Percentiles rank a stretch among this genome's conserved stretches.
Conservation (phyloP, 1,140 invertebrate genomes). For the Pogonomyrmex barbatus region DNA sequence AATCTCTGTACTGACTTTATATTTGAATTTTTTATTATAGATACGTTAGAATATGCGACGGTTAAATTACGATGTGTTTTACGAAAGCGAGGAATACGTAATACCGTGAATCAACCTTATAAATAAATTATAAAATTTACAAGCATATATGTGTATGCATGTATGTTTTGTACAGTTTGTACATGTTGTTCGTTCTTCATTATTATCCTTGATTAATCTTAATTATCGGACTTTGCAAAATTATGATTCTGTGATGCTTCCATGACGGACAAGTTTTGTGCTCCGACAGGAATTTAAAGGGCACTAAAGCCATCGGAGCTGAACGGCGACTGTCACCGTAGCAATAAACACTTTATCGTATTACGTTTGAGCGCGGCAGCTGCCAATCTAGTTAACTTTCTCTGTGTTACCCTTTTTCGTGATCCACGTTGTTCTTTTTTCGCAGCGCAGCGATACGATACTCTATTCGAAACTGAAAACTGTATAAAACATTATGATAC, state of each 20-base stretch:
- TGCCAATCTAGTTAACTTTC: slow-evolving; percentile 56
- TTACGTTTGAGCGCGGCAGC: slow-evolving; percentile 55
- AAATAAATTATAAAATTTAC: slow-evolving; percentile 14
- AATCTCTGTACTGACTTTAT: neutral
- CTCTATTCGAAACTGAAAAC: neutral
- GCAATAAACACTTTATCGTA: slow-evolving; percentile 54
- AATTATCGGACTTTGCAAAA: slow-evolving; percentile 14
- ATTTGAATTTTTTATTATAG: slow-evolving; percentile 11
- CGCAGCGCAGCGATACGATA: neutral
- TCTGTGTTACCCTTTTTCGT: slow-evolving; percentile 20
- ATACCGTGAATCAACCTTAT: neutral
- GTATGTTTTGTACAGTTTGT: neutral
- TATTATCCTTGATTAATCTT: slow-evolving; percentile 30
- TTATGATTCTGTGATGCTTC: slow-evolving; percentile 30
- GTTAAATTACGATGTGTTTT: neutral
- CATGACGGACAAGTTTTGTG: slow-evolving; percentile 17
- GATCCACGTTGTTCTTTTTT: slow-evolving; percentile 34
- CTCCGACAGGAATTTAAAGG: slow-evolving; percentile 28
- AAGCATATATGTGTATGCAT: neutral
- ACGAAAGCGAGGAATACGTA: neutral
- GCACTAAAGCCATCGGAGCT: neutral
- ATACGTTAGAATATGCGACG: neutral
- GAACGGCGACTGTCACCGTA: slow-evolving; percentile 50
- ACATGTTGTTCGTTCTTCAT: neutral
- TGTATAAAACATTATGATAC: neutral